These are phyloP conservation scores for Menidia beryllina DNA, from an alignment of 2,113 vertebrate species.

Conservation along the genomic window DNA sequence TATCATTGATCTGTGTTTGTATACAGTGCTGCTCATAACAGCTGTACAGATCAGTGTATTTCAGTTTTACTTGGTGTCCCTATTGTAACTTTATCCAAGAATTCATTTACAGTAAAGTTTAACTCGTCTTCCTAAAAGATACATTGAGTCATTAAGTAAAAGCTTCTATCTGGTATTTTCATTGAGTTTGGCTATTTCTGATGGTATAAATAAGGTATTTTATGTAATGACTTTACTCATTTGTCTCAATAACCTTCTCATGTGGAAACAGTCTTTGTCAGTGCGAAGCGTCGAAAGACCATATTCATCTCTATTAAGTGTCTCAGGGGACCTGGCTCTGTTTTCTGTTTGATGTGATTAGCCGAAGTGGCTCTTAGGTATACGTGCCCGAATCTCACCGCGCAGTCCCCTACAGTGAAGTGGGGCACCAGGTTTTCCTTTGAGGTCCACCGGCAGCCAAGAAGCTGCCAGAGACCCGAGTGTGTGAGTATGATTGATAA, in stretches of 20 bases:
- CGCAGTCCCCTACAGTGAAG: constrained; percentile 23
- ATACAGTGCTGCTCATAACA: constrained; percentile 1
- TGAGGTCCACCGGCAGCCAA: constrained; percentile 57
- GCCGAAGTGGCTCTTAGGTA: constrained; percentile 63
- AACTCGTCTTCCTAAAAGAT: background rate
- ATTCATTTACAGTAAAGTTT: background rate
- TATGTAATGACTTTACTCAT: background rate
- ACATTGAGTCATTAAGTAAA: background rate
- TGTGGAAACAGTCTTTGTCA: constrained; percentile 9
- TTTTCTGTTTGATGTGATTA: constrained; percentile 68
- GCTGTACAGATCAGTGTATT: too few species aligned
- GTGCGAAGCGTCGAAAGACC: background rate
- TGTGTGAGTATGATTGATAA: constrained; percentile 61
- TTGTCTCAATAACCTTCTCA: background rate
- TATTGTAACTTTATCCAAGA: too few species aligned
- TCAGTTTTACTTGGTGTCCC: too few species aligned
- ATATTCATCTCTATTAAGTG: constrained; percentile 41
- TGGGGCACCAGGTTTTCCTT: constrained; percentile 49
- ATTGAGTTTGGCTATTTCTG: background rate
- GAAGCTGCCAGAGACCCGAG: constrained; percentile 55
- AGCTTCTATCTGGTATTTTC: background rate
- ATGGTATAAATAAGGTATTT: background rate
- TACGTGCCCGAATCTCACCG: constrained; percentile 52
- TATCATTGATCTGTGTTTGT: constrained; percentile 32
- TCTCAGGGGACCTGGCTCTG: constrained; percentile 25